Evolutionary conservation across 64 coral and sea anemone genomes (phyloP), one percentile per base, ranked within the genome.

Genomic region (Hydrozoanthus tunicans): DNA sequence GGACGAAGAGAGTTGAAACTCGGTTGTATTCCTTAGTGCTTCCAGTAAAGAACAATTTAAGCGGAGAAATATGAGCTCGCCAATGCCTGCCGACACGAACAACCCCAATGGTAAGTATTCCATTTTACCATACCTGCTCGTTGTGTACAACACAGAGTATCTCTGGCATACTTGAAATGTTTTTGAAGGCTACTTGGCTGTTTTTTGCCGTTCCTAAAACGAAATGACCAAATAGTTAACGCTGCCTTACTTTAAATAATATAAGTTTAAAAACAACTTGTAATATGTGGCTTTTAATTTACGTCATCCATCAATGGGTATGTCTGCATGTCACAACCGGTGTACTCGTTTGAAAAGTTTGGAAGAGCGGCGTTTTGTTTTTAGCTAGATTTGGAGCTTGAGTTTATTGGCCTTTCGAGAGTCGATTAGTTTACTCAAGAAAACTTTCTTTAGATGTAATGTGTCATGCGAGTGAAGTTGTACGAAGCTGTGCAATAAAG

Each of bases 41-140:
- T 86, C 59, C 32, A 4, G 32, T 5, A 11, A 73, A 27, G 53
- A 25, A 61, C 56, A 59, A 25, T 88, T 9, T 70, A 61, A 8
- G n/a, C 43, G 7, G 12, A 14, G 55, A 88, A 88, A 73, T 51
- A 88, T 88, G 84, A 88, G 69, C 24, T 74, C 53, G 25, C 69
- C 84, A 24, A 88, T 60, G 70, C 84, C 68, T 13, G 84, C 55
- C 84, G 84, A 88, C 54, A 24, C 69, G 8, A 43, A 56, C 12
- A 88, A 43, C 53, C 1, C 24, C 9, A 73, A 17, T 61, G 84
- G 84, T 88, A 88, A 14, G 84, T 88, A 51, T 13, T 70, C 70
- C 54, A 15, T 24, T 51, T 12, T 81, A 25, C 27, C 7, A 71
- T 60, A 11, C 83, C 6, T 73, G 60, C 5, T 12, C 32, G 5